Base-by-base conservation (phyloP, 2,888 invertebrate genomes). In the Dugesia japonica region DNA sequence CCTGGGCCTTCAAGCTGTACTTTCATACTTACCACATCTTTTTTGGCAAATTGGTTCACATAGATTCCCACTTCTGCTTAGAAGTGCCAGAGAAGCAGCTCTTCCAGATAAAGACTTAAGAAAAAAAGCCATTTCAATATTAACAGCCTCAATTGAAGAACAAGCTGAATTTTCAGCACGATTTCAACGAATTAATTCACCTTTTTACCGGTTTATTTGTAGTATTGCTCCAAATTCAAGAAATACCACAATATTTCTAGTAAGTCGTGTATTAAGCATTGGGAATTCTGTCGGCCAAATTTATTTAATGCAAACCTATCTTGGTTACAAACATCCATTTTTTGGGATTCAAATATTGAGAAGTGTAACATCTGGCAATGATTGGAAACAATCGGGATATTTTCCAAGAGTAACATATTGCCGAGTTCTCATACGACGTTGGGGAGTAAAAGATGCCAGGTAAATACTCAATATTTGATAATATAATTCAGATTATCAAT, bases 221-320 rank as follows among this genome's bases (percentile, higher is more conserved):
- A 72, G 76, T 26, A 27, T 71, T 23, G 28, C 71, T 0, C 76
- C 76, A 1, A 76, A 76, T 71, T 28, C 71, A 1, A 76, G 76
- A 1, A 71, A 71, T 28, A 76, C 76, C 4, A 71, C 71, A n/a
- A 28, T 76, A 23, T 76, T 76, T 26, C 28, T 76, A n/a, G 26
- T 76, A 15, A 71, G 56, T 26, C 28, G 76, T 20, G 26, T 76
- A 1, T 72, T 38, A 27, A 71, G 56, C 73, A 76, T 76, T 27
- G 76, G 76, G 17, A 76, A 76, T 71, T 71, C 76, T 0, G 28
- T 76, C 23, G 76, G 76, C 73, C 76, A 76, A 33, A 73, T 76
- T 28, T 76, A 71, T 13, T 75, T 76, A 17, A 76, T 76, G 76
- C 38, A 33, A 31, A 74, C 28, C 17, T 76, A 71, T 71, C 38